Percentiles rank a stretch among this genome's conserved stretches.
Conservation (phyloP, 2,113 vertebrate genomes). For the Procavia capensis region DNA sequence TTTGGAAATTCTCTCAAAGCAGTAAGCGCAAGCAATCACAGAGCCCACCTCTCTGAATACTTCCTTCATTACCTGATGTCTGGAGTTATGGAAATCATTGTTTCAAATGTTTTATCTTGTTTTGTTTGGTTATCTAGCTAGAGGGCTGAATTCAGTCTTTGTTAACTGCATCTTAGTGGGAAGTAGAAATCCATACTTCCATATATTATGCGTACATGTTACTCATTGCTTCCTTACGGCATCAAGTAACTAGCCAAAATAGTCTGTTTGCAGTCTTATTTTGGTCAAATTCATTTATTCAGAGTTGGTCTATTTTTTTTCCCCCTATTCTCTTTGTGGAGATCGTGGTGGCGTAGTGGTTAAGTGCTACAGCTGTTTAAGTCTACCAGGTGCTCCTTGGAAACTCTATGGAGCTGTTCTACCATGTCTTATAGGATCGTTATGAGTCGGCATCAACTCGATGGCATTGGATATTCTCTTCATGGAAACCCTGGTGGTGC, state of each 20-base stretch:
- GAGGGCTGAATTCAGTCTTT: not conserved
- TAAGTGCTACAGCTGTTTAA: no score
- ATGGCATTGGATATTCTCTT: no score
- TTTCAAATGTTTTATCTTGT: not conserved
- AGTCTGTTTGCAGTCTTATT: not conserved
- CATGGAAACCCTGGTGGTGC: no score
- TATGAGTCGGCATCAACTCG: no score
- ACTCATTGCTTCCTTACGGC: accelerated
- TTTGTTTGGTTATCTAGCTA: not conserved
- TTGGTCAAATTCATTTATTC: not conserved
- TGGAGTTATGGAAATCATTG: not conserved
- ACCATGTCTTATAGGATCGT: no score
- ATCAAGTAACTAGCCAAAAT: not conserved
- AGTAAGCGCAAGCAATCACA: not conserved
- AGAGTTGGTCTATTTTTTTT: not conserved
- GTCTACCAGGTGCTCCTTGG: no score
- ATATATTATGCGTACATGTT: not conserved
- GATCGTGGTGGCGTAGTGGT: no score
- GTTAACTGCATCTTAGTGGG: not conserved
- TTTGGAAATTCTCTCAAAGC: not conserved
- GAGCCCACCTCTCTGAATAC: not conserved
- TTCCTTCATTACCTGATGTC: not conserved
- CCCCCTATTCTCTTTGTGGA: no score
- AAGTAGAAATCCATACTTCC: not conserved
- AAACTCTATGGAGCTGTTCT: no score